These are phyloP conservation scores for Cichlasoma orientale DNA, from an alignment of 2,797 vertebrate genomes.

Conservation along the genomic window DNA sequence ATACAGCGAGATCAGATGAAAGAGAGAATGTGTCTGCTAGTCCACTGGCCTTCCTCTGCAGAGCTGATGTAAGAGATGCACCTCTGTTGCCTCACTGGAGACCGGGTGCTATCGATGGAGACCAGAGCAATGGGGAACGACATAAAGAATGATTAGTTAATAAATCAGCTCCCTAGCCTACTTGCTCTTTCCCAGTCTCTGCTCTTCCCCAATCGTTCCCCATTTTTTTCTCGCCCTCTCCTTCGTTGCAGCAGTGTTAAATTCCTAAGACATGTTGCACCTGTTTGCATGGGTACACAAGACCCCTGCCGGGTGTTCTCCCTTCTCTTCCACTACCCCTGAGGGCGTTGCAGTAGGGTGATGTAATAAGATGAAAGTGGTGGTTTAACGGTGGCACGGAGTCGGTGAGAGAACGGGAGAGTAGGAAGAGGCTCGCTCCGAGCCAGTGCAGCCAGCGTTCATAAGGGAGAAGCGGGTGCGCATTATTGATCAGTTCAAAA, in stretches of 20 bases:
- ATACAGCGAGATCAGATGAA: constrained; percentile 67
- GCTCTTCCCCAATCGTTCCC: constrained; percentile 43
- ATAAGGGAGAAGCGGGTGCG: constrained; percentile 56
- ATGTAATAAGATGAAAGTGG: constrained; percentile 85
- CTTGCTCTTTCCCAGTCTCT: constrained; percentile 55
- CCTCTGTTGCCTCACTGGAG: constrained; percentile 76
- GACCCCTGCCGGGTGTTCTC: constrained; percentile 75
- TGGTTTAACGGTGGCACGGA: constrained; percentile 73
- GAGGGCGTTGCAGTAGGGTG: constrained; percentile 80
- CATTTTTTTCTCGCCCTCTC: constrained; percentile 32
- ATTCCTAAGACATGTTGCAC: constrained; percentile 80
- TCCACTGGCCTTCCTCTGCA: constrained; percentile 62
- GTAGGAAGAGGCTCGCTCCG: constrained; percentile 55
- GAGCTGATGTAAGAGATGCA: constrained; percentile 77
- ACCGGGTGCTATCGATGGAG: constrained; percentile 75
- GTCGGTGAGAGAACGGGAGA: constrained; percentile 52
- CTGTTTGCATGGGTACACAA: constrained; percentile 82
- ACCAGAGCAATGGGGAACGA: constrained; percentile 73
- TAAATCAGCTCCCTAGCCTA: constrained; percentile 77
- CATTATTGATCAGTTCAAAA: constrained; percentile 81
- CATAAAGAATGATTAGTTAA: constrained; percentile 81
- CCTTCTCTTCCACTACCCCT: constrained; percentile 67
- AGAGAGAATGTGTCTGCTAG: constrained; percentile 46
- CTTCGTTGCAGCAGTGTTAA: constrained; percentile 59
- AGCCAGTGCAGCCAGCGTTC: constrained; percentile 64